Base-by-base conservation (phyloP, 2,888 invertebrate genomes). In the Spisula solida region DNA sequence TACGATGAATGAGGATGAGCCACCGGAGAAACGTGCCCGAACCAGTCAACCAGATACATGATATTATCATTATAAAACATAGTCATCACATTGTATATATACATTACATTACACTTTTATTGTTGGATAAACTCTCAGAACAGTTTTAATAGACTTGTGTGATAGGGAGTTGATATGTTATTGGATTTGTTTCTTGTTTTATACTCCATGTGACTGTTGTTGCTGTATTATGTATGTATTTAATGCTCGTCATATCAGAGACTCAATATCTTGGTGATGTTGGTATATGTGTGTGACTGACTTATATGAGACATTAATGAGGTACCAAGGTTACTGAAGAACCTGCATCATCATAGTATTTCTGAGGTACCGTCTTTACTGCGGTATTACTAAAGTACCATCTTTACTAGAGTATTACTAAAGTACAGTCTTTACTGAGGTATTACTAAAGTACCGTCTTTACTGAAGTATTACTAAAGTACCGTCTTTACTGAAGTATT, bases 21-120 rank as follows among this genome's bases (percentile, higher is more conserved):
- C 94, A 4, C 92, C 92, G 41, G 90, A 90, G 66, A 94, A 94
- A 83, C 89, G 93, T 78, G 81, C 89, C 14, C 81, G 92, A 78
- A 84, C 85, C 41, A 89, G 82, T 66, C 91, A 87, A 70, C 34
- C 87, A 2, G 86, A 91, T 80, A 87, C 91, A 29, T 91, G 90
- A 91, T 91, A 75, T 25, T 66, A 66, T 34, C 18, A 6, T 34
- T 14, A 16, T 34, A 82, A 14, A 29, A 56, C 31, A 34, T n/a
- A 70, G 31, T 66, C 82, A 79, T n/a, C 34, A 66, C 84, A 87
- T 81, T 60, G 78, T 82, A 83, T 48, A 83, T 83, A 51, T 66
- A 75, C 25, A 70, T 29, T 51, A 75, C 75, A 34, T 31, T 31
- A 75, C 75, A 75, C 75, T 75, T 34, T 75, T 75, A 75, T 75